These are phyloP conservation scores for Epinephelus cyanopodus DNA, from an alignment of 2,113 vertebrate genomes.

Conservation along the genomic window DNA sequence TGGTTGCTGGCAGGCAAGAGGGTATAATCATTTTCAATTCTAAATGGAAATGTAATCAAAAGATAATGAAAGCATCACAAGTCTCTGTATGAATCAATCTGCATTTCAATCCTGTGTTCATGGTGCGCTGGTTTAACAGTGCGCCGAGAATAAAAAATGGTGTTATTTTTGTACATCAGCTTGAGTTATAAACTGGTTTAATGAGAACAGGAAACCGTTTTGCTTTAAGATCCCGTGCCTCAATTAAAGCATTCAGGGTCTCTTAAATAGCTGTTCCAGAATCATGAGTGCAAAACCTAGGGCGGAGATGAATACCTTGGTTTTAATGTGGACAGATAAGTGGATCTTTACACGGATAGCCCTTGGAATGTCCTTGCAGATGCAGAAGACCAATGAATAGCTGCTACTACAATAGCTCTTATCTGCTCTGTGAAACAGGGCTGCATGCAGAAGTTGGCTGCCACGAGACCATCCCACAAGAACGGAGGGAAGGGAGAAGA, in stretches of 20 bases:
- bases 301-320: slow-evolving; percentile 22
- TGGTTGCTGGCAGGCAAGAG: slow-evolving; percentile 18
- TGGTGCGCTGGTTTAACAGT: slow-evolving; percentile 45
- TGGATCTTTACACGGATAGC: slow-evolving; percentile 20
- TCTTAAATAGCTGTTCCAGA: slow-evolving; percentile 17
- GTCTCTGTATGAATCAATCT: slow-evolving; percentile 52
- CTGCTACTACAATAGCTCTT: slow-evolving; percentile 36
- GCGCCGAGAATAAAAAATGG: slow-evolving; percentile 24
- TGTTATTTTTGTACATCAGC: slow-evolving; percentile 27
- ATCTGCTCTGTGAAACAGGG: slow-evolving; percentile 36
- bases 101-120: slow-evolving; percentile 46
- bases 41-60: slow-evolving; percentile 79
- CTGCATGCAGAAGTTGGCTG: slow-evolving; percentile 36
- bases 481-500: slow-evolving; percentile 29
- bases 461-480: slow-evolving; percentile 27
- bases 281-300: slow-evolving; percentile 25
- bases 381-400: slow-evolving; percentile 34
- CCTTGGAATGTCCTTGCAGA: slow-evolving; percentile 53
- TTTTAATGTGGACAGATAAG: slow-evolving; percentile 35
- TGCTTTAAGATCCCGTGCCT: slow-evolving; percentile 1
- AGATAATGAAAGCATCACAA: slow-evolving; percentile 61
- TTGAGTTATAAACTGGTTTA: slow-evolving; percentile 14
- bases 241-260: slow-evolving; percentile 16
- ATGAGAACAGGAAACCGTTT: slow-evolving; percentile 9
- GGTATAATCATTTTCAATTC: slow-evolving; percentile 56